A percentile compares a stretch with the other conserved stretches of the same genome.
Evolutionary conservation across 2,797 vertebrate genomes (phyloP).

Genomic region (Crenichthys baileyi): DNA sequence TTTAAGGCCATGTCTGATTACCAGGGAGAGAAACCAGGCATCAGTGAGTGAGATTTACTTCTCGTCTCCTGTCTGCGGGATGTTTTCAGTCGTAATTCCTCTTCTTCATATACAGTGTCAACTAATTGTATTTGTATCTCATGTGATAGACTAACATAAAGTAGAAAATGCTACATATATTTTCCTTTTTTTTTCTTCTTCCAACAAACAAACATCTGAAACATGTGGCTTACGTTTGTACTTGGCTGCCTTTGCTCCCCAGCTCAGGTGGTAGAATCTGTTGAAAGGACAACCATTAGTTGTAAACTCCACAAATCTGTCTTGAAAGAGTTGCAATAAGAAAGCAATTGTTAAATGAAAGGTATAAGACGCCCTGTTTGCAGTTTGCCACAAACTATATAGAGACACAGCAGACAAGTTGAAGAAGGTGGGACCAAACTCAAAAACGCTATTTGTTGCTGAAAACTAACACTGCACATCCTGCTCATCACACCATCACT

Average conservation of each 20-base stretch:
- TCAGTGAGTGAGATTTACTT: too few species aligned
- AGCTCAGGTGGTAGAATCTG: not conserved
- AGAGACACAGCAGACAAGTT: too few species aligned
- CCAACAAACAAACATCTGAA: constrained; percentile 26
- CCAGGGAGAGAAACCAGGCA: too few species aligned
- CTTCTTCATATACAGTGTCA: not conserved
- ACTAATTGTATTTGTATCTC: too few species aligned
- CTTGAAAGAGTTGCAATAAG: not conserved
- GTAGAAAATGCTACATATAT: not conserved
- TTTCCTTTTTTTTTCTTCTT: not conserved
- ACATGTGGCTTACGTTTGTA: constrained; percentile 33
- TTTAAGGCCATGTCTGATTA: constrained; percentile 42
- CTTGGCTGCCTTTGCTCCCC: not conserved
- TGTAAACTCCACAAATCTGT: not conserved
- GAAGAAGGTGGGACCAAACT: not conserved
- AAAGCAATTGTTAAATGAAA: not conserved
- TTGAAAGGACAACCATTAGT: not conserved
- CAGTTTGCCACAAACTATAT: too few species aligned
- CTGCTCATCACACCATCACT: not conserved
- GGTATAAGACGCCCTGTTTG: not conserved
- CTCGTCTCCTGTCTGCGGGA: constrained; percentile 67
- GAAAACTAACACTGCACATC: not conserved
- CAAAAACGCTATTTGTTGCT: not conserved
- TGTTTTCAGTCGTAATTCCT: constrained; percentile 70
- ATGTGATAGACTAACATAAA: not conserved